These are phyloP conservation scores for Drosophila mayaguana DNA, from an alignment of 2,888 invertebrate genomes.

Conservation along the genomic window DNA sequence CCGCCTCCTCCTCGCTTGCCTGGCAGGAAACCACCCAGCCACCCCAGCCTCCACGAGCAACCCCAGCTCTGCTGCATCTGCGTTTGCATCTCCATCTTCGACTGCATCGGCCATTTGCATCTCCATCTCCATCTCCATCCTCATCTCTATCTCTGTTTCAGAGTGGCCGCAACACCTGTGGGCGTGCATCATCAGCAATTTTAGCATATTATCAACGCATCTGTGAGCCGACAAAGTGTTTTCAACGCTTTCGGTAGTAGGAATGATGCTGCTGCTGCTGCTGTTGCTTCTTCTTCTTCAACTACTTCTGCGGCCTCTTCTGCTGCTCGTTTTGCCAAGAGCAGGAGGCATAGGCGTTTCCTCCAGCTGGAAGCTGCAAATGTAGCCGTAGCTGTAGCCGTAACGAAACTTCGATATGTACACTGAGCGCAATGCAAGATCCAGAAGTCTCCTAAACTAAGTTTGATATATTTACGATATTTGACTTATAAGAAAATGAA, in stretches of 20 bases:
- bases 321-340: conserved; percentile 23
- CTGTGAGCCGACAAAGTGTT: conserved; percentile 83
- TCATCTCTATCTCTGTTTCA: conserved; percentile 26
- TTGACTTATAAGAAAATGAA: no score
- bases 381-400: conserved; percentile 39
- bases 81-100: conserved; percentile 31
- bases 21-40: conserved; percentile 69
- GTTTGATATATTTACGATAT: no score
- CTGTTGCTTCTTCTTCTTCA: background rate
- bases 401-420: conserved; percentile 28
- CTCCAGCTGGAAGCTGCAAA: conserved; percentile 58
- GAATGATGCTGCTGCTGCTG: conserved; percentile 15
- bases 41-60: no score
- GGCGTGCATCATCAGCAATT: conserved; percentile 79
- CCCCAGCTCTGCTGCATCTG: conserved; percentile 38
- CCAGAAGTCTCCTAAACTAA: no score
- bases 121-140: conserved; percentile 13
- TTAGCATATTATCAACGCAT: conserved; percentile 81
- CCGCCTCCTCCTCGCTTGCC: background rate
- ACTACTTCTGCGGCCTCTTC: background rate
- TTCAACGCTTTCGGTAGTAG: conserved; percentile 82
- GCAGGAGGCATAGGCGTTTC: conserved; percentile 65
- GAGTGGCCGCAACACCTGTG: conserved; percentile 62
- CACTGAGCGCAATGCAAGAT: conserved; percentile 39
- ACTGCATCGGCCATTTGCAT: conserved; percentile 39